Base-by-base conservation (phyloP, 2,888 invertebrate genomes). In the Agrochola circellaris region DNA sequence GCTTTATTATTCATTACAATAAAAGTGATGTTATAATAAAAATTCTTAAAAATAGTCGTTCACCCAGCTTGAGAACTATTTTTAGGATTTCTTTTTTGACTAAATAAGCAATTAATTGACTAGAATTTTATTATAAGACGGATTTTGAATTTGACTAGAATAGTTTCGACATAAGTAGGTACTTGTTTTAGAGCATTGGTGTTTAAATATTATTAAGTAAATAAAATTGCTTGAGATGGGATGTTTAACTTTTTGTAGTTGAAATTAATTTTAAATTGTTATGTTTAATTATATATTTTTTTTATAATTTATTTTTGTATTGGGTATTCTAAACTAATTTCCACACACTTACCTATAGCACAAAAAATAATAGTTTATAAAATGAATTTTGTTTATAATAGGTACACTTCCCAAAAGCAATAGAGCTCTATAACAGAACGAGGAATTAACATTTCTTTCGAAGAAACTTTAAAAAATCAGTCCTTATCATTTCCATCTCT, bases 51-150 rank as follows among this genome's bases (percentile, higher is more conserved):
- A 93, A 92, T 88, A 89, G 90, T 90, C 90, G 88, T 84, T 89
- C 93, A 92, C 96, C 96, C 96, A 96, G 96, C 95, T 94, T 92
- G 91, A 90, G 90, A 92, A 93, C 92, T 90, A 91, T 92, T 91
- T 92, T 91, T 87, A 89, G 87, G 78, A 85, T 89, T 88, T 84
- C 0, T 20, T 81, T 66, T 74, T 69, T 70, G 68, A 77, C 72
- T 74, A 88, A 75, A 71, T 20, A 75, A 83, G 79, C 73, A 74
- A 9, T 70, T 90, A 90, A 90, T 90, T 93, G 92, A 93, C 92
- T 92, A 93, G 90, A 82, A 86, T 51, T 38, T 34, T 34, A 34
- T 34, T 34, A 51, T 38, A 81, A 88, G 85, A 89, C 83, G 87
- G 87, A 85, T 65, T 67, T 73, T 69, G 34, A 58, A 26, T 60